Conservation (phyloP, 2,888 invertebrate species). For the Zhuqinia jingwanae region DNA sequence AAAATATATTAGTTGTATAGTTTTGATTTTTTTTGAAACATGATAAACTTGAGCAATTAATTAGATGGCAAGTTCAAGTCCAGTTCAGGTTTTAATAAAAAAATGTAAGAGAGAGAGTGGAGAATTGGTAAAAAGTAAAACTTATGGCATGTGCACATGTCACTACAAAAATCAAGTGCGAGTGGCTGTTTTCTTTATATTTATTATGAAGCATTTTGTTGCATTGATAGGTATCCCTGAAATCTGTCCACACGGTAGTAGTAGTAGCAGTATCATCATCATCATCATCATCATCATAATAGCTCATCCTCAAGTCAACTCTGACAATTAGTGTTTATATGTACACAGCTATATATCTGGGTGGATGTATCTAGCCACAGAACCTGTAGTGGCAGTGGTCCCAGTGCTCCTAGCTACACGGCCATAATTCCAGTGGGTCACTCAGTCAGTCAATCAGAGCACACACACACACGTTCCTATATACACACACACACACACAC, state of each 20-base stretch:
- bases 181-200: background rate
- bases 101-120: background rate
- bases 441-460: constrained; percentile 65
- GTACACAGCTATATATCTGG: constrained; percentile 13
- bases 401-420: background rate
- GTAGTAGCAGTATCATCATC: background rate
- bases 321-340: constrained; percentile 59
- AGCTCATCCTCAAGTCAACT: constrained; percentile 36
- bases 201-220: no score
- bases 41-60: constrained; percentile 71
- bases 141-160: constrained; percentile 73
- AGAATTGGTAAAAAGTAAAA: constrained; percentile 56
- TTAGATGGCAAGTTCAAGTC: constrained; percentile 70
- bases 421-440: constrained; percentile 74
- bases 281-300: no score
- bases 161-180: constrained; percentile 64
- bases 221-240: constrained; percentile 54
- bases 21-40: constrained; percentile 44
- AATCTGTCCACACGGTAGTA: background rate
- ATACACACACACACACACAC: no score
- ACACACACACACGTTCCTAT: constrained; percentile 1
- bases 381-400: no score
- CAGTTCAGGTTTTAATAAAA: constrained; percentile 57
- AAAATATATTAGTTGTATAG: no score
- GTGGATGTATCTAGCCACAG: background rate